Base-by-base conservation (phyloP, 2,113 vertebrate species). In the Oncorhynchus keta region DNA sequence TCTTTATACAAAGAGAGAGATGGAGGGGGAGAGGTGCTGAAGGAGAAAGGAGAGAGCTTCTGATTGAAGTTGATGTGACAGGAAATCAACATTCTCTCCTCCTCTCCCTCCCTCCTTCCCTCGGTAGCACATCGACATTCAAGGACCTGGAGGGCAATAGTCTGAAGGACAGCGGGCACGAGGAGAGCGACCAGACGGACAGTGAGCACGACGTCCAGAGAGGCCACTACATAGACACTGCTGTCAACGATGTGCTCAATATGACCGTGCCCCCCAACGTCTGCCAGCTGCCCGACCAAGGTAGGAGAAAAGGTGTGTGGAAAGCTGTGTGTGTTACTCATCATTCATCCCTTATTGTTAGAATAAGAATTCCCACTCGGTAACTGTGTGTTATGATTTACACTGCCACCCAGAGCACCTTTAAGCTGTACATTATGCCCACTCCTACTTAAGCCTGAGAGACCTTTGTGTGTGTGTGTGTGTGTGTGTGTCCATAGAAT, bases 91-190 rank as follows among this genome's bases (percentile, higher is more conserved):
- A 87, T 86, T 30, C 66, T 83, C 85, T 82, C 80, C 87, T 86
- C 26, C 85, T 81, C 77, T 62, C n/a, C 59, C 18, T 30, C 75
- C 83, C 84, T 82, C 85, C 55, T 79, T 89, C 94, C 92, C 86
- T 91, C 92, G 93, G 85, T 92, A 99, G 98, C 95, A 99, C 96
- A 86, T 99, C 98, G 77, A 99, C 98, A 9, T 99, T 99, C 95
- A 99, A 99, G 91, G 98, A 99, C 94, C 94, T 99, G 92, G 98
- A 99, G 85, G 97, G 97, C 82, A 99, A 99, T 94, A 99, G 98
- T 83, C 95, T 99, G 91, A 99, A 99, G 94, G 98, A 99, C 92
- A 99, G 98, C 0, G 98, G 98, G 18, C 98, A 99, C 0, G 98
- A 99, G 89, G 98, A 99, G 91, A 99, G 98, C 0, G 98, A 99